phyloP scores from a whole-genome alignment of 2,113 vertebrate genomes.

The Lepisosteus oculatus region DNA sequence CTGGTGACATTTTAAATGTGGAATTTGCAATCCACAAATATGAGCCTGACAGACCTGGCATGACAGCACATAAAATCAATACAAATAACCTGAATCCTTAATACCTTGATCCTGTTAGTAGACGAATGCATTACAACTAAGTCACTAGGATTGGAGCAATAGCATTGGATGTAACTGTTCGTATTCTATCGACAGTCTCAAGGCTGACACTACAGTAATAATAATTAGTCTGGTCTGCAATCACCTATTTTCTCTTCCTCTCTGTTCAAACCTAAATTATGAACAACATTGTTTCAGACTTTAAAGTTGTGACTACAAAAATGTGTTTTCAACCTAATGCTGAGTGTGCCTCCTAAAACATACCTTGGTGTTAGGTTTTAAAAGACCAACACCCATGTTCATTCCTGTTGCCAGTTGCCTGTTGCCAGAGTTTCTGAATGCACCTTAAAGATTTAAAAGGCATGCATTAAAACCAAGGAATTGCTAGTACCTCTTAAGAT shows the following conservation, averaged over 20 bases:
- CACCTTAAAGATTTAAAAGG: constrained; percentile 25
- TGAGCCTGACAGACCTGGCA: constrained; percentile 83
- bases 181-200: constrained; percentile 78
- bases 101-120: constrained; percentile 95
- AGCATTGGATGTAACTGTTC: constrained; percentile 54
- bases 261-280: constrained; percentile 11
- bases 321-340: constrained; percentile 39
- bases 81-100: constrained; percentile 99
- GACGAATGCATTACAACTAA: constrained; percentile 87
- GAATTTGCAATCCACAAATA: constrained; percentile 99
- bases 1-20: constrained; percentile 94
- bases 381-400: constrained; percentile 36
- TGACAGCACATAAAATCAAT: constrained; percentile 98
- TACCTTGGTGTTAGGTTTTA: constrained; percentile 60
- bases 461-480: background rate
- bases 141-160: constrained; percentile 64
- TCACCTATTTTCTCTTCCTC: constrained; percentile 54
- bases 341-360: constrained; percentile 62
- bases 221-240: constrained; percentile 71
- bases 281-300: background rate
- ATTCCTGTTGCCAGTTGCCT: constrained; percentile 52
- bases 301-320: background rate
- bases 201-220: constrained; percentile 68
- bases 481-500: too few species aligned
- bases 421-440: constrained; percentile 40